These are phyloP conservation scores for Oryzaephilus surinamensis DNA, from an alignment of 1,140 invertebrate species.

Conservation along the genomic window DNA sequence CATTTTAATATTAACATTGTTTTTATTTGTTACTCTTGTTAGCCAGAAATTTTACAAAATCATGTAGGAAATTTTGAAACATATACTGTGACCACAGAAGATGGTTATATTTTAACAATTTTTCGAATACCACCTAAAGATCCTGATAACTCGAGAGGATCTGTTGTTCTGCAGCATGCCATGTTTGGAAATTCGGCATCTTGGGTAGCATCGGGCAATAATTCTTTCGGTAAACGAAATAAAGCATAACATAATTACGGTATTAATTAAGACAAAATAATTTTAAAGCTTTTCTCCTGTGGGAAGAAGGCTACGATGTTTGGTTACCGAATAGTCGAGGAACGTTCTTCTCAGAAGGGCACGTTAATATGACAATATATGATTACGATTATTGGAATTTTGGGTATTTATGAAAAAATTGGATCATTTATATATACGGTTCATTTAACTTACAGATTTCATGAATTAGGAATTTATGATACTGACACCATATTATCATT, in stretches of 20 bases:
- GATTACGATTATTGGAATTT: slow-evolving; percentile 16
- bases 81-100: slow-evolving; percentile 12
- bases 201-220: slow-evolving; percentile 9
- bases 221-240: slow-evolving; percentile 9
- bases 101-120: slow-evolving; percentile 15
- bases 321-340: slow-evolving; percentile 17
- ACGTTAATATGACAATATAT: slow-evolving; percentile 5
- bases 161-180: slow-evolving; percentile 14
- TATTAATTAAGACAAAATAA: background rate
- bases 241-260: no score
- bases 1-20: background rate
- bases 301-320: slow-evolving; percentile 12
- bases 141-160: slow-evolving; percentile 10
- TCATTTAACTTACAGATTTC: slow-evolving; percentile 12
- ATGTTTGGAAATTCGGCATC: background rate
- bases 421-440: background rate
- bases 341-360: slow-evolving; percentile 6
- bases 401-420: slow-evolving; percentile 10
- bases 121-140: slow-evolving; percentile 13
- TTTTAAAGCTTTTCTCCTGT: slow-evolving; percentile 2
- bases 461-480: slow-evolving; percentile 16
- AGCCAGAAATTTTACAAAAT: slow-evolving; percentile 1
- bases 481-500: slow-evolving; percentile 4
- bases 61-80: slow-evolving; percentile 6
- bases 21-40: background rate